These are phyloP conservation scores for Spheniscus humboldti DNA, from an alignment of 2,797 vertebrate species.

Conservation along the genomic window DNA sequence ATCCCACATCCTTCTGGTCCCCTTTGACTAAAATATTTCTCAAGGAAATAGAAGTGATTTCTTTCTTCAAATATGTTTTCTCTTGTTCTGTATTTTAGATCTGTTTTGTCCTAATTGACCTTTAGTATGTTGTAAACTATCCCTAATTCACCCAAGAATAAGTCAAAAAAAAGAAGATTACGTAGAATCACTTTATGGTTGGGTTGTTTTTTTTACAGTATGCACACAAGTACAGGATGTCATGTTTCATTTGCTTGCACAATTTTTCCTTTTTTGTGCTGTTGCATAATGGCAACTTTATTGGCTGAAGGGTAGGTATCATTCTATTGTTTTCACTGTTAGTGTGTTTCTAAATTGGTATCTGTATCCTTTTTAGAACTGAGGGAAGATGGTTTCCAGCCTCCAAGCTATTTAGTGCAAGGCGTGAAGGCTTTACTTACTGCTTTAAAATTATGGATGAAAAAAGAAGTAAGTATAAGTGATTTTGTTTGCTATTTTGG, in stretches of 20 bases:
- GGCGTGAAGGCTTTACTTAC: slow-evolving; percentile 95
- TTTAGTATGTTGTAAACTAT: not conserved
- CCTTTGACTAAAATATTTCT: not conserved
- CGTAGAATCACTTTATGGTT: not conserved
- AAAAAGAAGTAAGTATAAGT: slow-evolving; percentile 87
- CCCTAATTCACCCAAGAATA: not conserved
- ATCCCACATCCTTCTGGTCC: not conserved
- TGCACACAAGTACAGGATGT: not conserved
- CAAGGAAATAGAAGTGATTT: not conserved
- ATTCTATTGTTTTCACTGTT: not conserved
- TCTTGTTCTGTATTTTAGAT: not conserved
- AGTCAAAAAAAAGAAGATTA: not conserved
- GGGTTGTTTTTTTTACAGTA: not conserved
- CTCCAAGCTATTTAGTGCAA: slow-evolving; percentile 88
- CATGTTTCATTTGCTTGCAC: not conserved
- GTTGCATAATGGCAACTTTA: not conserved
- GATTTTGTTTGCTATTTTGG: not conserved
- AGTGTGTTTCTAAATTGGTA: not conserved
- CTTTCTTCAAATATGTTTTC: not conserved
- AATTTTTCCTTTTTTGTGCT: not conserved
- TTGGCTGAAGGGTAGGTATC: not conserved
- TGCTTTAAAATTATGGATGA: slow-evolving; percentile 95
- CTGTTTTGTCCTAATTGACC: not conserved
- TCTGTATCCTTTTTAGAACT: slow-evolving; percentile 79
- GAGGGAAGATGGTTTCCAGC: slow-evolving; percentile 91